phyloP scores from a whole-genome alignment of 2,113 vertebrate genomes.

The Lasiurus borealis region DNA sequence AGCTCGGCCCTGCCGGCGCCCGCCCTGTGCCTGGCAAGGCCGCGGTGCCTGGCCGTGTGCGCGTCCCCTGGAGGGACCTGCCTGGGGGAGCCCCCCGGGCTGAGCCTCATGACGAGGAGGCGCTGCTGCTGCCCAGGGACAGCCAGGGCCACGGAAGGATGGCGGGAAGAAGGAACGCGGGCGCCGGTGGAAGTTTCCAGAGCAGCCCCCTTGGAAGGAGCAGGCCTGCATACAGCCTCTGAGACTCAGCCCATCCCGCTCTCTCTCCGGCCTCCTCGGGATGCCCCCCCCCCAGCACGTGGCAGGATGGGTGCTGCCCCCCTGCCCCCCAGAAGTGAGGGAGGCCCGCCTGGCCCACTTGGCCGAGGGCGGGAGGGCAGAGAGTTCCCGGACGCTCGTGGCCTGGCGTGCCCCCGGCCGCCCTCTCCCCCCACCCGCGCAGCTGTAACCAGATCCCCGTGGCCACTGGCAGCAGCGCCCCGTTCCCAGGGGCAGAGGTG shows the following conservation, averaged over 20 bases:
- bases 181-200: not conserved
- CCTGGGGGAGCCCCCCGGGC: accelerated
- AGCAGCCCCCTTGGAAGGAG: not conserved
- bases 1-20: accelerated
- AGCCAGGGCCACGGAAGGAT: not conserved
- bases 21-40: not conserved
- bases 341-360: not conserved
- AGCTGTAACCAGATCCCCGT: conserved; percentile 52
- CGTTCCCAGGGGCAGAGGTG: not conserved
- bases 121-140: not conserved
- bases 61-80: accelerated
- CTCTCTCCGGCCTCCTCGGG: no score
- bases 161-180: not conserved
- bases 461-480: not conserved
- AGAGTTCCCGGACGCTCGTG: not conserved
- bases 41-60: accelerated
- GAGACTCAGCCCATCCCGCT: no score
- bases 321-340: not conserved
- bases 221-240: accelerated
- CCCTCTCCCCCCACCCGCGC: no score
- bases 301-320: accelerated
- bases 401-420: not conserved
- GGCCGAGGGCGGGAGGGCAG: not conserved
- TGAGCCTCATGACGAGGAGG: not conserved
- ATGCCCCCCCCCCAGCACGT: not conserved